phyloP scores from a whole-genome alignment of 2,888 invertebrate species.

The Meteorus cinctellus region DNA sequence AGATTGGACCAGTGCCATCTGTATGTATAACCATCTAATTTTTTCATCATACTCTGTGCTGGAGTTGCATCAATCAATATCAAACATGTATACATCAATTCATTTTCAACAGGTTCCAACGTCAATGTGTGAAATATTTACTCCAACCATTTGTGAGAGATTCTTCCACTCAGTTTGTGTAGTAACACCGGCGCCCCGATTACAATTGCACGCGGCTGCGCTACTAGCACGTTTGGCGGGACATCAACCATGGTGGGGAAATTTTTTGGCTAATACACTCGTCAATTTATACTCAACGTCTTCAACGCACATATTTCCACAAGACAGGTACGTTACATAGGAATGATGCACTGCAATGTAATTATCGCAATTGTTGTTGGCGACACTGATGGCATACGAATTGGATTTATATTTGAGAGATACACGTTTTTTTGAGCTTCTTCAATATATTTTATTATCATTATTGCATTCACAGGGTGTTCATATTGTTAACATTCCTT shows the following conservation, averaged over 20 bases:
- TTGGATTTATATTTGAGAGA: neutral
- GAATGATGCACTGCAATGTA: neutral
- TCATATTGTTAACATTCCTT: conserved; percentile 89
- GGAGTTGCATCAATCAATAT: neutral
- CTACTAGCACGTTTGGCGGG: conserved; percentile 86
- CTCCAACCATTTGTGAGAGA: conserved; percentile 76
- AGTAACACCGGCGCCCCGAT: conserved; percentile 82
- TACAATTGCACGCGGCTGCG: conserved; percentile 86
- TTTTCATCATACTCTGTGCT: neutral
- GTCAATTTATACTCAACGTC: conserved; percentile 85
- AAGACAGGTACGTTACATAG: conserved; percentile 79
- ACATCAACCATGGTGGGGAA: conserved; percentile 90
- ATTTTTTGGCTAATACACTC: conserved; percentile 88
- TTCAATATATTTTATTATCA: neutral
- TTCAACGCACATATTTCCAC: conserved; percentile 86
- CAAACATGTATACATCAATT: neutral
- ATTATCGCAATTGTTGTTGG: neutral
- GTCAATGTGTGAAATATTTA: conserved; percentile 71
- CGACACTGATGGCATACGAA: neutral
- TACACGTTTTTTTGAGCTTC: no score
- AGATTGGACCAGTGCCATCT: conserved; percentile 74
- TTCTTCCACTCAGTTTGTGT: conserved; percentile 85
- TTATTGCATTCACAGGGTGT: conserved; percentile 77
- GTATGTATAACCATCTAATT: conserved; percentile 59
- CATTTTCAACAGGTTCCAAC: conserved; percentile 65